Conservation (phyloP, 2,797 vertebrate genomes). For the Peromyscus eremicus region DNA sequence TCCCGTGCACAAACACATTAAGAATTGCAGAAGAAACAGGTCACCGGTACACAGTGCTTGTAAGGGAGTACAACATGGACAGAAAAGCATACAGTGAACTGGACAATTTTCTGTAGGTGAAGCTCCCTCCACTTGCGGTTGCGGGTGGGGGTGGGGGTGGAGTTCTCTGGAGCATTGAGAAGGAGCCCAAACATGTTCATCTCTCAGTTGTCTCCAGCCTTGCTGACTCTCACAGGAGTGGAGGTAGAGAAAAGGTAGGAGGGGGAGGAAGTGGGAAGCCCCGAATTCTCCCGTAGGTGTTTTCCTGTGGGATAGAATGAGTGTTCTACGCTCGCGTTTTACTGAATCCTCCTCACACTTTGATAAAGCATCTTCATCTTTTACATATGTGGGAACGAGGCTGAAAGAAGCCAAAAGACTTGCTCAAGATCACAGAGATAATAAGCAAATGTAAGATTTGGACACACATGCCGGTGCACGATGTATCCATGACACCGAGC, state of each 20-base stretch:
- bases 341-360: constrained; percentile 14
- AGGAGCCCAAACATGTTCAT: not conserved
- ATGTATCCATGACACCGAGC: not conserved
- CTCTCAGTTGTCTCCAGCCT: not conserved
- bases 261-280: not conserved
- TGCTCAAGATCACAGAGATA: constrained; percentile 39
- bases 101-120: not conserved
- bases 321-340: not conserved
- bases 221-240: not conserved
- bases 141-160: not conserved
- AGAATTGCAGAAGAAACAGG: not conserved
- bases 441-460: not conserved
- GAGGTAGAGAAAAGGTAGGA: not conserved
- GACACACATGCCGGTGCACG: not conserved
- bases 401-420: constrained; percentile 41
- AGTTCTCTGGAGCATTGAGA: not conserved
- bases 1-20: not conserved
- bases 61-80: not conserved
- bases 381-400: not conserved
- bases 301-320: not conserved
- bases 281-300: not conserved
- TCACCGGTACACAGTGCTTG: not conserved
- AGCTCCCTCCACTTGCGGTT: not conserved
- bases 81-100: not conserved
- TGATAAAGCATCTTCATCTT: not conserved